Conservation (phyloP, 2,797 vertebrate species). For the Petrocephalus schoutedeni region DNA sequence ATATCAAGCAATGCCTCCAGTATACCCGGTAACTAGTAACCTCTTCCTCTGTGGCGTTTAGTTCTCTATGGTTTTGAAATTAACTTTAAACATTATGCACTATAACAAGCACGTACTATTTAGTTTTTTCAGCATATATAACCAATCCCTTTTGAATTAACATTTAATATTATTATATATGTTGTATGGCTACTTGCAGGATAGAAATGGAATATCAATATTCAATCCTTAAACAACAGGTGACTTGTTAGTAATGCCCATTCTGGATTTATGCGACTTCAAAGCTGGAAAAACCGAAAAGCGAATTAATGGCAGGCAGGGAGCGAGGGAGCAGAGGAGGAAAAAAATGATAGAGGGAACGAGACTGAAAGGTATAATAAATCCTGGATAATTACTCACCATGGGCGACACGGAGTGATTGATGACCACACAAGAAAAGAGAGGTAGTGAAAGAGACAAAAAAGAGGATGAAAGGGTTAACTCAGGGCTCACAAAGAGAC, state of each 20-base stretch:
- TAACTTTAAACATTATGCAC: constrained; percentile 5
- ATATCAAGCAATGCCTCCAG: neutral
- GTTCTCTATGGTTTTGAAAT: neutral
- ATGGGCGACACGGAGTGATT: constrained; percentile 60
- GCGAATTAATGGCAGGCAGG: neutral
- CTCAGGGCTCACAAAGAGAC: constrained; percentile 39
- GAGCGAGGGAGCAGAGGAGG: neutral
- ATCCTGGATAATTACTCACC: constrained; percentile 62
- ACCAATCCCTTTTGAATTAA: neutral
- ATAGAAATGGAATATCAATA: neutral
- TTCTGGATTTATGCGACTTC: neutral
- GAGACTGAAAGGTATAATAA: constrained; percentile 36
- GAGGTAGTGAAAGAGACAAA: constrained; percentile 25
- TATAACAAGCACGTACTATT: neutral
- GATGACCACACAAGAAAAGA: constrained; percentile 49
- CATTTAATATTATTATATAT: neutral
- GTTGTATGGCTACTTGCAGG: neutral
- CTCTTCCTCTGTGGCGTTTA: neutral
- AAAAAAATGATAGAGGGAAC: neutral
- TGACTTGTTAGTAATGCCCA: neutral
- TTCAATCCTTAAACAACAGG: neutral
- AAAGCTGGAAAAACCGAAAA: neutral
- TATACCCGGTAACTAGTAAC: neutral
- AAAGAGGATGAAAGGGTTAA: constrained; percentile 22
- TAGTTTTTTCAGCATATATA: neutral